phyloP scores from a whole-genome alignment of 2,797 vertebrate species.

The Kryptopterus vitreolus region DNA sequence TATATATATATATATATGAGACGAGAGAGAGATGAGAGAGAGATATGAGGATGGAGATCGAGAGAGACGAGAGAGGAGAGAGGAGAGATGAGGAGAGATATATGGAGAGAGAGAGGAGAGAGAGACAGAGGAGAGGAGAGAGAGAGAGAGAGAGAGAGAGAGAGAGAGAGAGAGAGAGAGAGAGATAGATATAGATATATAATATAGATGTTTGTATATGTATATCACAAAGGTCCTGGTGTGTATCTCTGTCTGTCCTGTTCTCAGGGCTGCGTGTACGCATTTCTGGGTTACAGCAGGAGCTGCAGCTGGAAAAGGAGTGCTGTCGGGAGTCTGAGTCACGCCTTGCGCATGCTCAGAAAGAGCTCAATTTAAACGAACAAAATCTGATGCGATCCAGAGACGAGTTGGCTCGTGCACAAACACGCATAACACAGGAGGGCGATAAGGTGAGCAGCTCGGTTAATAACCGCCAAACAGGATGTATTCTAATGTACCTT shows the following conservation, averaged over 20 bases:
- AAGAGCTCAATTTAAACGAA: conserved; percentile 68
- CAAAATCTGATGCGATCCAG: conserved; percentile 62
- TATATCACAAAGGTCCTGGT: background rate
- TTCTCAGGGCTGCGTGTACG: conserved; percentile 59
- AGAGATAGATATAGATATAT: too few species aligned
- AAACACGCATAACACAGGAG: conserved; percentile 66
- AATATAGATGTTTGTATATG: too few species aligned
- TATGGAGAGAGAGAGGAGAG: too few species aligned
- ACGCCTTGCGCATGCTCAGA: conserved; percentile 62
- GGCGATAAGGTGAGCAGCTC: conserved; percentile 67
- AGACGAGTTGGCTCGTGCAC: conserved; percentile 65
- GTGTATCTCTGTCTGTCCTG: background rate
- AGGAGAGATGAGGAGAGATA: too few species aligned
- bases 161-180: too few species aligned
- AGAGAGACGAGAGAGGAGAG: too few species aligned
- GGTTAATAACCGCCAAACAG: background rate
- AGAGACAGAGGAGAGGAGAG: too few species aligned
- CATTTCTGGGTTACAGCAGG: conserved; percentile 67
- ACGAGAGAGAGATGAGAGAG: too few species aligned
- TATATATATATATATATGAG: too few species aligned
- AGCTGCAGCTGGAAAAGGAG: conserved; percentile 64
- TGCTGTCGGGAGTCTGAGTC: conserved; percentile 61
- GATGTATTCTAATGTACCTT: background rate
- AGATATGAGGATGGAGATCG: too few species aligned
- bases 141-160: too few species aligned